A percentile compares a stretch with the other conserved stretches of the same genome.
These are phyloP conservation scores for Rattus rattus DNA, from an alignment of 2,113 vertebrate species.

Conservation along the genomic window DNA sequence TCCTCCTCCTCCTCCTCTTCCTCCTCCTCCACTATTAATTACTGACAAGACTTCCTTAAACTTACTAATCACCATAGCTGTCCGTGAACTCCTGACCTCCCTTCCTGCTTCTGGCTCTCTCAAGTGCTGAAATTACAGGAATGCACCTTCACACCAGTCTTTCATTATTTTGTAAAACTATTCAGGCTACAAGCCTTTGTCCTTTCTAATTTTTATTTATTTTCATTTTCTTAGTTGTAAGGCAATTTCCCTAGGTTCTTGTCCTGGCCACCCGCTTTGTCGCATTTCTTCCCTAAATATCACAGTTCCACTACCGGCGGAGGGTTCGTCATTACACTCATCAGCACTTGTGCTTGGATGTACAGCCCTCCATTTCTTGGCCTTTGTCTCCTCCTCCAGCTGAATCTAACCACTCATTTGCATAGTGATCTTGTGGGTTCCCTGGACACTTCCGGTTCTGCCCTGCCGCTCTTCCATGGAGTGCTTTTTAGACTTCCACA, in stretches of 20 bases:
- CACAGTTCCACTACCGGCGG: background rate
- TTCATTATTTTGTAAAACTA: conserved; percentile 35
- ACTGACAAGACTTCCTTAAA: background rate
- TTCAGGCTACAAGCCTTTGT: background rate
- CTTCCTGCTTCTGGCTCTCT: background rate
- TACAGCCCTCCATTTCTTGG: conserved; percentile 18
- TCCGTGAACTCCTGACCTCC: background rate
- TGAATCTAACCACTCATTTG: conserved; percentile 8
- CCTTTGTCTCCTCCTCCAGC: background rate
- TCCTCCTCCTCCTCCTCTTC: too few species aligned
- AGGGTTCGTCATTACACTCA: background rate
- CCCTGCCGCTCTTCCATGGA: background rate
- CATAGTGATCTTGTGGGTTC: background rate
- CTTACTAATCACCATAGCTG: background rate
- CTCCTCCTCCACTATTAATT: background rate
- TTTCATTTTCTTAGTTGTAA: conserved; percentile 34
- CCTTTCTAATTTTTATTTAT: background rate
- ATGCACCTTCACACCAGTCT: background rate
- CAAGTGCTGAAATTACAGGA: background rate
- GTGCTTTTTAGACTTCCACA: background rate
- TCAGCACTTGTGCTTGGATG: background rate
- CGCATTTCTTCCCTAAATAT: conserved; percentile 48
- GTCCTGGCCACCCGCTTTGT: background rate
- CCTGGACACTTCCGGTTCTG: background rate
- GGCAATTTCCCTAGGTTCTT: conserved; percentile 36